These are phyloP conservation scores for Cerastis leucographa DNA, from an alignment of 2,888 invertebrate genomes.

Conservation along the genomic window DNA sequence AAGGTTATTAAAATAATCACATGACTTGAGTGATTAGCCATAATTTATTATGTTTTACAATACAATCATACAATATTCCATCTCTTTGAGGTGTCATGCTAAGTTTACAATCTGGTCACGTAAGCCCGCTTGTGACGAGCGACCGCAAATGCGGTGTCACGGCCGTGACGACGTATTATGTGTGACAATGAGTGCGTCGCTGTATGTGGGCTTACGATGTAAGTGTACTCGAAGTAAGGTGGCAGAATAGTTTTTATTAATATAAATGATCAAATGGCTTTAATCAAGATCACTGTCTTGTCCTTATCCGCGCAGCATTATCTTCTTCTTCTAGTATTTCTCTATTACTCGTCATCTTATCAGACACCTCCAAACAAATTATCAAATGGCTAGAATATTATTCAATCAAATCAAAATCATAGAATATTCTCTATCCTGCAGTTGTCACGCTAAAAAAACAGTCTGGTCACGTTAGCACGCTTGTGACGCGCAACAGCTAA, in stretches of 20 bases:
- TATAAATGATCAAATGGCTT: not conserved
- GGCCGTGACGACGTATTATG: conserved; percentile 53
- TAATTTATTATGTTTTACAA: not conserved
- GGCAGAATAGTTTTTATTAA: not conserved
- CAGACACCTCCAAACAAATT: too few relatives aligned
- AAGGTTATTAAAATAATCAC: not conserved
- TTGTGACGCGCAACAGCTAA: not conserved
- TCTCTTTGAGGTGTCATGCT: conserved; percentile 29
- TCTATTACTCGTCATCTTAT: too few relatives aligned
- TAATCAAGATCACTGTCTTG: too few relatives aligned
- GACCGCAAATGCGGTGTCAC: conserved; percentile 28
- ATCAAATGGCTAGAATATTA: not conserved
- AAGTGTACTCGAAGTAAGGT: not conserved
- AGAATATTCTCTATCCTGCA: not conserved
- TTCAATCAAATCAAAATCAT: not conserved
- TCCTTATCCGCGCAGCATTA: too few relatives aligned
- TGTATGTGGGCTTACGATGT: conserved; percentile 47
- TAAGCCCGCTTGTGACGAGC: conserved; percentile 37
- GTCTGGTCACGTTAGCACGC: conserved; percentile 39
- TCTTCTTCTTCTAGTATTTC: too few relatives aligned
- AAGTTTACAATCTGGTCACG: conserved; percentile 52
- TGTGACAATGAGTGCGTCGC: conserved; percentile 59
- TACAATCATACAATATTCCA: not conserved
- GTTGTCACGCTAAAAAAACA: conserved; percentile 23
- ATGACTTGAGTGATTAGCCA: not conserved